Conservation (phyloP, 2,113 vertebrate species). For the Cheirogaleus medius region DNA sequence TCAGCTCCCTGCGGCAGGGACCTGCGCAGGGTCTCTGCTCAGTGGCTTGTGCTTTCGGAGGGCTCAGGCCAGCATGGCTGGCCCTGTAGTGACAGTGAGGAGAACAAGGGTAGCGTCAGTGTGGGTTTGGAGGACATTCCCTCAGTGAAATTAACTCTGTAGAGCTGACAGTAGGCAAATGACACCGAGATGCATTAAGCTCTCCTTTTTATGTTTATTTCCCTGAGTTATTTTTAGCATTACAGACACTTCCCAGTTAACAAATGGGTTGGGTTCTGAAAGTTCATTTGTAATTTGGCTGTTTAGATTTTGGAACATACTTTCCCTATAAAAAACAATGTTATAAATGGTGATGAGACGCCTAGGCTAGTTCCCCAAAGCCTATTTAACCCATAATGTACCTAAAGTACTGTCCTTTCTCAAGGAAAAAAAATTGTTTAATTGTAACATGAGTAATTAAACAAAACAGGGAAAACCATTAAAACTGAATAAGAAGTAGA, state of each 20-base stretch:
- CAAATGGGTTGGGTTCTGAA: conserved; percentile 55
- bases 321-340: conserved; percentile 50
- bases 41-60: background rate
- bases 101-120: background rate
- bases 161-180: background rate
- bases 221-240: conserved; percentile 49
- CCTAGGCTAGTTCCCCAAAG: conserved; percentile 53
- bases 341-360: conserved; percentile 57
- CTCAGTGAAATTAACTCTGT: background rate
- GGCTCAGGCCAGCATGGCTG: background rate
- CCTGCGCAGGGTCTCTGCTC: background rate
- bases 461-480: conserved; percentile 56
- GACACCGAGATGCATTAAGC: background rate
- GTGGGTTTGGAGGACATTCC: background rate
- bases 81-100: background rate
- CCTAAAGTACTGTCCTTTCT: conserved; percentile 62
- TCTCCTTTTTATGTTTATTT: background rate
- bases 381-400: conserved; percentile 52
- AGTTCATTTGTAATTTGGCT: conserved; percentile 63
- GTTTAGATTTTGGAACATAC: conserved; percentile 67
- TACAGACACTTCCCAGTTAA: conserved; percentile 18
- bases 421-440: conserved; percentile 48
- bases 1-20: background rate
- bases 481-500: conserved; percentile 61
- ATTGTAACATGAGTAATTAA: conserved; percentile 72